A percentile compares a stretch with the other conserved stretches of the same genome.
phyloP scores from a whole-genome alignment of 1,140 invertebrate species.

The Heliconius hermathena region DNA sequence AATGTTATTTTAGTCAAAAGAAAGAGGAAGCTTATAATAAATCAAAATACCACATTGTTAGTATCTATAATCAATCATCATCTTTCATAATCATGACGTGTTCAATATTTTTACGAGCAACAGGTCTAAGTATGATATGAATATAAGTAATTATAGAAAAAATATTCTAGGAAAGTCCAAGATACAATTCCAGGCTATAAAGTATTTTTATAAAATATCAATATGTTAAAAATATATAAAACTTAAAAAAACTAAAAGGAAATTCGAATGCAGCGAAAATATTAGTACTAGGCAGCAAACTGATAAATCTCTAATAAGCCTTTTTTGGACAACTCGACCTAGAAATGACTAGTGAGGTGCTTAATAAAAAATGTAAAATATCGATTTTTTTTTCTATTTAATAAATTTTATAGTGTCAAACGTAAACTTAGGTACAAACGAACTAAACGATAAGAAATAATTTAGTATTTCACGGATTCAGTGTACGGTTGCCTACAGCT shows the following conservation, averaged over 20 bases:
- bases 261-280: background rate
- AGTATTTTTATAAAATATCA: too few relatives aligned
- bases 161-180: too few relatives aligned
- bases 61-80: background rate
- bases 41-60: conserved; percentile 17
- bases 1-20: background rate
- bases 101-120: conserved; percentile 19
- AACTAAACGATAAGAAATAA: too few relatives aligned
- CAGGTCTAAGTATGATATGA: background rate
- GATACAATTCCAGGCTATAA: too few relatives aligned
- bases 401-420: background rate
- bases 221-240: background rate
- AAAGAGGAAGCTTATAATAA: conserved; percentile 7
- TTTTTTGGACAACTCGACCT: conserved; percentile 6
- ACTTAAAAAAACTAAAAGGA: background rate
- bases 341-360: background rate
- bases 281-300: background rate
- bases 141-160: background rate
- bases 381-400: background rate
- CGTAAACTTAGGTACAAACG: too few relatives aligned
- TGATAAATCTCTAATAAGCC: background rate
- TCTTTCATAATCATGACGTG: conserved; percentile 17
- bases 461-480: too few relatives aligned
- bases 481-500: too few relatives aligned
- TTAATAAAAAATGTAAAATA: background rate